These are phyloP conservation scores for Acanthornis magna DNA, from an alignment of 2,797 vertebrate species.

Conservation along the genomic window DNA sequence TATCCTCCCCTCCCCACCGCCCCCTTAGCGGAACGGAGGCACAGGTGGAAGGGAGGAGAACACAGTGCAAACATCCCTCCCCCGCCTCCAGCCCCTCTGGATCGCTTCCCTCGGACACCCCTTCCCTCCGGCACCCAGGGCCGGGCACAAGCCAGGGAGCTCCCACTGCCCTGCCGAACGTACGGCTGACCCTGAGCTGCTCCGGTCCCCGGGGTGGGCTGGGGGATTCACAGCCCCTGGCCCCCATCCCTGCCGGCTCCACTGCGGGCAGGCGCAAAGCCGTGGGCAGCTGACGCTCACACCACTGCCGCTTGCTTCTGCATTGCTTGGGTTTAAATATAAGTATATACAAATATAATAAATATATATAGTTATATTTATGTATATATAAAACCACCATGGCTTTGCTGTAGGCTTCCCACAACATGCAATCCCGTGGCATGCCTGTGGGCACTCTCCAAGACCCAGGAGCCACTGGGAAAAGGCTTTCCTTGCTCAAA, in stretches of 20 bases:
- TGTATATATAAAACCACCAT: neutral
- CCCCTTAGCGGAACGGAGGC: neutral
- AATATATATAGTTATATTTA: neutral
- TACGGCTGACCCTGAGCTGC: neutral
- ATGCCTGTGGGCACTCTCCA: neutral
- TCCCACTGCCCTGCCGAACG: accelerated
- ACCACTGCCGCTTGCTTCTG: neutral
- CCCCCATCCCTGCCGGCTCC: neutral
- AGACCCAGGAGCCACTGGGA: neutral
- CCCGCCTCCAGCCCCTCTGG: accelerated
- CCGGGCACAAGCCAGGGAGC: neutral
- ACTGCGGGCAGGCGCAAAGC: neutral
- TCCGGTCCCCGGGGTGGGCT: accelerated
- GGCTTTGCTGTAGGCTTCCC: neutral
- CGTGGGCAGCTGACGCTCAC: neutral
- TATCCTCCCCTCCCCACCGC: neutral
- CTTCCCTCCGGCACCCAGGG: neutral
- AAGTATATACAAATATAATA: neutral
- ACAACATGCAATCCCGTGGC: neutral
- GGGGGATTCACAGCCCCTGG: neutral
- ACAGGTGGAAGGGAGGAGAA: neutral
- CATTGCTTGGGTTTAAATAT: neutral
- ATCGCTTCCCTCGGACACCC: neutral
- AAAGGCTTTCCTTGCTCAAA: neutral
- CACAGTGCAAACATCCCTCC: neutral